Evolutionary conservation across 1,140 invertebrate genomes (phyloP), one percentile per base, ranked within the genome.

Genomic region (Samia ricini): DNA sequence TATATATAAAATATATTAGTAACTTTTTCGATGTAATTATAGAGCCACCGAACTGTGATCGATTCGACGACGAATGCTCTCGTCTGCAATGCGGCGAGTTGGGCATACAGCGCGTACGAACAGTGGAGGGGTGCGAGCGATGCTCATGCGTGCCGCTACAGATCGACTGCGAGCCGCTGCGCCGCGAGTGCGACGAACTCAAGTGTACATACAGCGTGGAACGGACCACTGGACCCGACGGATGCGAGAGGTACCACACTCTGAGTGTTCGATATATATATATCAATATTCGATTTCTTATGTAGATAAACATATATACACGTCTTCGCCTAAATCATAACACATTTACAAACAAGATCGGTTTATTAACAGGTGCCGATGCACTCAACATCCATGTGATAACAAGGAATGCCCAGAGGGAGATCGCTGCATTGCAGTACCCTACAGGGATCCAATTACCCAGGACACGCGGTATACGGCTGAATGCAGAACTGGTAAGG

Each of bases 201-300:
- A 91, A 91, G 0, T 98, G 97, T 90, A 92, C 93, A 0, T 97
- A 96, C 77, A 96, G 96, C n/a, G 88, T 94, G 0, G 93, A 95
- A 58, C 92, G 92, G 7, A 94, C 87, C 56, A 89, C 93, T 0
- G 95, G 94, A 61, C 74, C 84, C 12, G 89, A 94, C 19, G 91
- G 92, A 21, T 98, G 97, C 76, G 92, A 93, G 19, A 89, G 92
- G 60, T 98, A 96, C 18, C 22, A 51, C 18, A 12, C 22, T 8
- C 7, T 23, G 4, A 4, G 56, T 1, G 12, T n/a, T 48, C 18
- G 36, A n/a, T n/a, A n/a, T n/a, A n/a, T n/a, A n/a, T n/a, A n/a
- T n/a, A n/a, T 5, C 26, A 29, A 29, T 10, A 29, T 8, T 29
- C 26, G 26, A 2, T 1, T 29, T 29, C 26, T 29, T n/a, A n/a